Percentiles rank a stretch among this genome's conserved stretches.
Conservation (phyloP, 2,888 invertebrate genomes). For the Vannuccia rotundouncinata region DNA sequence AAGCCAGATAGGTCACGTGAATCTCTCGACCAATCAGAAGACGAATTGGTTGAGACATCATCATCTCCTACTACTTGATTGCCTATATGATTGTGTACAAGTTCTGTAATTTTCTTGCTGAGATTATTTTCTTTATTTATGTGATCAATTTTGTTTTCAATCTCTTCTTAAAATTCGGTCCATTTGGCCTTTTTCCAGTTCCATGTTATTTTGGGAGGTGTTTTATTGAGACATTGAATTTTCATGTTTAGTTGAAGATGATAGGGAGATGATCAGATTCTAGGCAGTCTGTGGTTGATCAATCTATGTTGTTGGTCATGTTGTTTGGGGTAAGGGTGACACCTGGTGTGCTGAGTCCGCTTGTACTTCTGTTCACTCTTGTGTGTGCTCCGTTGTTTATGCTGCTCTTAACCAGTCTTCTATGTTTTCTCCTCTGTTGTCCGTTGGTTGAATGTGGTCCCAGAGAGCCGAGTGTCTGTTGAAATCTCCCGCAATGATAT, state of each 20-base stretch:
- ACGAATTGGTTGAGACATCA: too few species aligned
- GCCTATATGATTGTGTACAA: too few species aligned
- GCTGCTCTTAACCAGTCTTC: neutral
- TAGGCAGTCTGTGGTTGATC: neutral
- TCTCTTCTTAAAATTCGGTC: neutral
- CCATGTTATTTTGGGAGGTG: neutral
- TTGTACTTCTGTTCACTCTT: neutral
- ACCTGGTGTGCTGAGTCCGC: neutral
- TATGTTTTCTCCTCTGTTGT: neutral
- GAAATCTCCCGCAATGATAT: neutral
- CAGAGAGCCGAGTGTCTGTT: neutral
- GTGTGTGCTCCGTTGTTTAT: neutral
- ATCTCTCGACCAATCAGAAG: too few species aligned
- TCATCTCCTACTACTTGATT: too few species aligned
- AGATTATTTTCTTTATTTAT: neutral
- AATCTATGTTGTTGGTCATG: neutral
- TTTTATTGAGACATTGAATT: neutral
- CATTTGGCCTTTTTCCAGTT: neutral
- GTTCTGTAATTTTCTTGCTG: neutral
- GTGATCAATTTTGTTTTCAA: neutral
- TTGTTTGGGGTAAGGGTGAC: neutral
- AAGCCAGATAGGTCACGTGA: too few species aligned
- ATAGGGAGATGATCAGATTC: neutral
- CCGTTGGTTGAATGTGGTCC: neutral
- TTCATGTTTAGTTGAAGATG: neutral